A percentile compares a stretch with the other conserved stretches of the same genome.
Evolutionary conservation across 2,888 invertebrate species (phyloP).

Genomic region (Creontiades dilutus): DNA sequence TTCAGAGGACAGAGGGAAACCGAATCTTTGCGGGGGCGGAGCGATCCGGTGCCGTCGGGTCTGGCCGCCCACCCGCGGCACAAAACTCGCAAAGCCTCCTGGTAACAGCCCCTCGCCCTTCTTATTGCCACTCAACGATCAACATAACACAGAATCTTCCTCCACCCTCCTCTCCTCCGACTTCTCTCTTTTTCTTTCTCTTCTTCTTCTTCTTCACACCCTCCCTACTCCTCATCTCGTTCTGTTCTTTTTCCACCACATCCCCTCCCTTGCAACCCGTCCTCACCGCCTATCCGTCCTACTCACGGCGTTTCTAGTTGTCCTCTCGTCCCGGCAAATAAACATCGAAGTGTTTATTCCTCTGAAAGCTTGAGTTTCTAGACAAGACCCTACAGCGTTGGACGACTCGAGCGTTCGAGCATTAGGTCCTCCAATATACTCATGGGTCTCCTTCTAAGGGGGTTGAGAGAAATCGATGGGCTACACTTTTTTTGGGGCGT

Average conservation of each 20-base stretch:
- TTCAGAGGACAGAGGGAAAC: slow-evolving; percentile 2
- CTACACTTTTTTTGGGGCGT: too few species aligned
- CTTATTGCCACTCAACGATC: background rate
- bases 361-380: background rate
- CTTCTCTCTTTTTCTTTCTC: background rate
- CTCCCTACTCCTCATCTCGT: background rate
- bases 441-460: too few species aligned
- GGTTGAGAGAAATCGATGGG: too few species aligned
- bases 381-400: too few species aligned
- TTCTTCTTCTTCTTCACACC: background rate
- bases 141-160: background rate
- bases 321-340: background rate
- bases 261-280: background rate
- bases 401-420: too few species aligned
- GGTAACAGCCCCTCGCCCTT: background rate
- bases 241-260: background rate
- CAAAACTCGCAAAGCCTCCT: background rate
- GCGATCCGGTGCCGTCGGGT: slow-evolving; percentile 20
- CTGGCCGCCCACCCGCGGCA: slow-evolving; percentile 29
- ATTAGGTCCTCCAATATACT: too few species aligned
- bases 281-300: background rate
- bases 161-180: background rate
- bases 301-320: background rate
- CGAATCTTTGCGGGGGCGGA: slow-evolving; percentile 24
- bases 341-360: background rate